Conservation (phyloP, 92 coral and sea anemone genomes). For the Pocillopora meandrina region DNA sequence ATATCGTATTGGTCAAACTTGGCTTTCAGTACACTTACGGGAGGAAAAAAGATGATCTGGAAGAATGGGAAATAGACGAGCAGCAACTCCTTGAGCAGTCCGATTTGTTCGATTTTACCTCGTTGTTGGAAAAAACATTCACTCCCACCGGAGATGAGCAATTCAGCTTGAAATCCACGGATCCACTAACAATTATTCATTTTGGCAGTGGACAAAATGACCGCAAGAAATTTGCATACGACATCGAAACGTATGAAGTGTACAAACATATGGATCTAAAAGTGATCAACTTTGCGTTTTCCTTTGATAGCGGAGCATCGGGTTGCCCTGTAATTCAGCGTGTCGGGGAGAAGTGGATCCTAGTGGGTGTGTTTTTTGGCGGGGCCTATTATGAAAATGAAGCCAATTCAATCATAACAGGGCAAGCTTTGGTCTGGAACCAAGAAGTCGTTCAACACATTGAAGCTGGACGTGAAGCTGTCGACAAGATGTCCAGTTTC, state of each 20-base stretch:
- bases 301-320: constrained; percentile 65
- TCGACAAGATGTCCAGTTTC: constrained; percentile 60
- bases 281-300: constrained; percentile 59
- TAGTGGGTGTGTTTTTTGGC: constrained; percentile 76
- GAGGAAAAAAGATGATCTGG: constrained; percentile 61
- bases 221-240: constrained; percentile 58
- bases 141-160: constrained; percentile 52
- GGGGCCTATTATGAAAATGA: constrained; percentile 62
- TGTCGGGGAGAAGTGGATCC: constrained; percentile 49
- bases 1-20: constrained; percentile 74
- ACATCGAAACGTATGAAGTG: constrained; percentile 56
- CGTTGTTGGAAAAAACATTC: constrained; percentile 40
- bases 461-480: constrained; percentile 59
- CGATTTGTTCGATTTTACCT: constrained; percentile 68
- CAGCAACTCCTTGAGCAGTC: constrained; percentile 62
- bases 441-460: constrained; percentile 56
- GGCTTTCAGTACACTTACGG: constrained; percentile 71
- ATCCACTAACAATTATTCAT: constrained; percentile 61
- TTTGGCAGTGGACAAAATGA: constrained; percentile 52
- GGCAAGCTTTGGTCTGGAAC: constrained; percentile 73
- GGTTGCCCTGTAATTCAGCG: constrained; percentile 80
- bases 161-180: constrained; percentile 23
- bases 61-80: constrained; percentile 81
- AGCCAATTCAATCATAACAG: constrained; percentile 21
- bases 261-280: constrained; percentile 58